Evolutionary conservation across 2,888 invertebrate genomes (phyloP).

Genomic region (Palloptera scutellata): DNA sequence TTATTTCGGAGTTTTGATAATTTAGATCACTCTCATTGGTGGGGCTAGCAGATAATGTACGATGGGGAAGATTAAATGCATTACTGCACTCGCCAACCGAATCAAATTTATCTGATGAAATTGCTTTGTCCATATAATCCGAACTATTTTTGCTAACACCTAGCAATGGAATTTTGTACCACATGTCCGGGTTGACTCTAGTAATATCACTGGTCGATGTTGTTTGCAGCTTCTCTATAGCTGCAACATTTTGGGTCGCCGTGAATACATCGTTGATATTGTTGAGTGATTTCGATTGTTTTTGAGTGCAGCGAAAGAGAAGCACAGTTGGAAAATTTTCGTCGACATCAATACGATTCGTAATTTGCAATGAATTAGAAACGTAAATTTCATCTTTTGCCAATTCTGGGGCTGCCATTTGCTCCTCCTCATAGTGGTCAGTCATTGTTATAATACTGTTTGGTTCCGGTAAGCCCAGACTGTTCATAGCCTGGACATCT

Average conservation of each 20-base stretch:
- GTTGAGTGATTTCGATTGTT: slow-evolving; percentile 55
- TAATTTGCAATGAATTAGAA: slow-evolving; percentile 61
- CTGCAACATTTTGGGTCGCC: slow-evolving; percentile 31
- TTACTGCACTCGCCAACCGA: slow-evolving; percentile 17
- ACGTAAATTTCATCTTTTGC: slow-evolving; percentile 60
- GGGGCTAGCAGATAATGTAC: slow-evolving; percentile 57
- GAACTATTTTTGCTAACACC: slow-evolving; percentile 7
- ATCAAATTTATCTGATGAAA: slow-evolving; percentile 12
- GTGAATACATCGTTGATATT: slow-evolving; percentile 43
- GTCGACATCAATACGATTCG: slow-evolving; percentile 54
- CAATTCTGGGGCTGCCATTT: slow-evolving; percentile 45
- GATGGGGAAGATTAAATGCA: slow-evolving; percentile 17
- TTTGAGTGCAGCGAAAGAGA: slow-evolving; percentile 48
- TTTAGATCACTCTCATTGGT: slow-evolving; percentile 72
- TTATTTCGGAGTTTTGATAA: slow-evolving; percentile 73
- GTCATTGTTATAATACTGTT: slow-evolving; percentile 23
- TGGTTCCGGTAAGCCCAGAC: slow-evolving; percentile 53
- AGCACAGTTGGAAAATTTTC: slow-evolving; percentile 49
- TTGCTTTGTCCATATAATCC: slow-evolving; percentile 6
- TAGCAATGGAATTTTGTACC: neutral
- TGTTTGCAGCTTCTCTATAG: slow-evolving; percentile 39
- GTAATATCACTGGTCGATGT: slow-evolving; percentile 44
- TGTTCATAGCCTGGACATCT: slow-evolving; percentile 59
- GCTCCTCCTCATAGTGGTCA: slow-evolving; percentile 39
- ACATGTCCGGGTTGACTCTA: slow-evolving; percentile 17